phyloP scores from a whole-genome alignment of 2,113 vertebrate species.

The Carlito syrichta region DNA sequence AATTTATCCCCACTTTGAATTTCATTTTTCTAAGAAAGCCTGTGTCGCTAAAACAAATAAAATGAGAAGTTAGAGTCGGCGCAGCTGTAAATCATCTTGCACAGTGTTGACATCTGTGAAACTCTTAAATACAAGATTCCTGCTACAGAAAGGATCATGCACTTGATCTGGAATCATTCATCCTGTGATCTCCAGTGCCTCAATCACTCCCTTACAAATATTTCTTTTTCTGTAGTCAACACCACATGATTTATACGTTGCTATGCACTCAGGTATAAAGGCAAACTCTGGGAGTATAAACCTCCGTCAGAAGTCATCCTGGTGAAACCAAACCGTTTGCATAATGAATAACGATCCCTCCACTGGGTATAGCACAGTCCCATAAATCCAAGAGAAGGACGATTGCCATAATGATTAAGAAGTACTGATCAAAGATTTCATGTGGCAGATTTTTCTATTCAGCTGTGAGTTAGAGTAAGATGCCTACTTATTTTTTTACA shows the following conservation, averaged over 20 bases:
- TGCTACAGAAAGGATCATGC: not conserved
- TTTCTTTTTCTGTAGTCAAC: not conserved
- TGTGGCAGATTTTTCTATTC: not conserved
- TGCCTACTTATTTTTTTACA: not conserved
- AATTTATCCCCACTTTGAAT: not conserved
- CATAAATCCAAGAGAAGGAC: not conserved
- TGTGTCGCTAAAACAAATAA: not conserved
- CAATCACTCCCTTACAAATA: conserved; percentile 34
- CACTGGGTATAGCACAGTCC: not conserved
- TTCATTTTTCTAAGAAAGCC: not conserved
- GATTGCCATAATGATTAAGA: not conserved
- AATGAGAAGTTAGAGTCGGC: not conserved
- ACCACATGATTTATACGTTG: conserved; percentile 13
- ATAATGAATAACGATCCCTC: not conserved
- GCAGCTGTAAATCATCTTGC: not conserved
- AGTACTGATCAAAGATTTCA: not conserved
- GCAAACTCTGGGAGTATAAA: not conserved
- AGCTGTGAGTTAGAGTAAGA: not conserved
- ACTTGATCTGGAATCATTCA: conserved; percentile 59
- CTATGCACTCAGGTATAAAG: not conserved
- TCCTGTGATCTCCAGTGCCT: conserved; percentile 28
- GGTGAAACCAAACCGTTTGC: not conserved
- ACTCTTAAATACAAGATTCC: conserved; percentile 55
- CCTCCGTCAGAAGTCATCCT: conserved; percentile 23
- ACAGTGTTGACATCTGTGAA: not conserved